Conservation (phyloP, 1,140 invertebrate genomes). For the Drosophila saltans region DNA sequence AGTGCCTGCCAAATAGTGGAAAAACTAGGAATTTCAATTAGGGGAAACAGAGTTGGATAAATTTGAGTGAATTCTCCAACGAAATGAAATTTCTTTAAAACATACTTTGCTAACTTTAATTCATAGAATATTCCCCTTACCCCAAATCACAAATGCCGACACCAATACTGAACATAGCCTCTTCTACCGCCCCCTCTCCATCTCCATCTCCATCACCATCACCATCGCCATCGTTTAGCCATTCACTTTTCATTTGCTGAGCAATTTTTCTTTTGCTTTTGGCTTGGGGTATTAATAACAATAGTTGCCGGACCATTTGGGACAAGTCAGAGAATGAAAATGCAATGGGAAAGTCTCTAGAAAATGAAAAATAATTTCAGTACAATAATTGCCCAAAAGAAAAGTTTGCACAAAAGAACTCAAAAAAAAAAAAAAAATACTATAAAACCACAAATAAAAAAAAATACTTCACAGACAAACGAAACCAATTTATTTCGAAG, state of each 20-base stretch:
- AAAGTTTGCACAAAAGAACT: conserved; percentile 56
- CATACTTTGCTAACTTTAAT: conserved; percentile 45
- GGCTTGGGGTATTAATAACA: conserved; percentile 71
- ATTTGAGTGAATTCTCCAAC: conserved; percentile 15
- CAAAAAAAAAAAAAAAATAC: conserved; percentile 12
- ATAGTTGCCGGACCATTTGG: conserved; percentile 52
- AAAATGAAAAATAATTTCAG: conserved; percentile 78
- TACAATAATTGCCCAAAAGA: conserved; percentile 68
- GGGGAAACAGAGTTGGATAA: conserved; percentile 31
- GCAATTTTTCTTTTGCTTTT: conserved; percentile 55
- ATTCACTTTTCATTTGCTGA: conserved; percentile 62
- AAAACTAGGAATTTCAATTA: conserved; percentile 71
- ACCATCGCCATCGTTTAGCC: conserved; percentile 7
- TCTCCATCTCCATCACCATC: neutral
- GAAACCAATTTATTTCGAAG: conserved; percentile 80
- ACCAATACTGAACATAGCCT: no score
- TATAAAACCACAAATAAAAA: conserved; percentile 11
- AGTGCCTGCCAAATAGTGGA: conserved; percentile 24
- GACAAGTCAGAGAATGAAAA: conserved; percentile 17
- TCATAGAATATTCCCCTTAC: neutral
- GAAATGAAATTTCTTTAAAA: conserved; percentile 48
- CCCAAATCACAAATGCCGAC: neutral
- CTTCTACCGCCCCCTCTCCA: neutral
- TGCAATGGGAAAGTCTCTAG: conserved; percentile 1
- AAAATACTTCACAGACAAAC: conserved; percentile 66